A percentile compares a stretch with the other conserved stretches of the same genome.
These are phyloP conservation scores for Galeopsomyia nigrocyanea DNA, from an alignment of 2,888 invertebrate genomes.

Conservation along the genomic window DNA sequence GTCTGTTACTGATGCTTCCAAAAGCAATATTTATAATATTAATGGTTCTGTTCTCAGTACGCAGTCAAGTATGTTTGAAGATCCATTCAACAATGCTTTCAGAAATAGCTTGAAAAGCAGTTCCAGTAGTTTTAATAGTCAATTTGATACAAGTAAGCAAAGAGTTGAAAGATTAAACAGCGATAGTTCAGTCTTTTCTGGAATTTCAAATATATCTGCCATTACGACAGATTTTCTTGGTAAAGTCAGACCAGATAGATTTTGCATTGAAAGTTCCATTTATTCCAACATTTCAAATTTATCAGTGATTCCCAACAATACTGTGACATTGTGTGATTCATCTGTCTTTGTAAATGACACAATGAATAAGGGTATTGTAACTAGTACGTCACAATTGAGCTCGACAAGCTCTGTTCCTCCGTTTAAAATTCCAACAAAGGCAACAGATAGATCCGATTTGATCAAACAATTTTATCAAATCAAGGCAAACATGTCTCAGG, in stretches of 20 bases:
- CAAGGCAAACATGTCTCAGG: slow-evolving; percentile 46
- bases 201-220: slow-evolving; percentile 57
- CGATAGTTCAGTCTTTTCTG: slow-evolving; percentile 53
- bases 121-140: slow-evolving; percentile 33
- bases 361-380: slow-evolving; percentile 57
- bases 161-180: slow-evolving; percentile 34
- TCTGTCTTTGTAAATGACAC: slow-evolving; percentile 50
- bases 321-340: slow-evolving; percentile 16
- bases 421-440: slow-evolving; percentile 25
- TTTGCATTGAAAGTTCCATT: slow-evolving; percentile 43
- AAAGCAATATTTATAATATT: slow-evolving; percentile 18
- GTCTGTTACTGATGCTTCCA: slow-evolving; percentile 36
- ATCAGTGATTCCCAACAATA: slow-evolving; percentile 31
- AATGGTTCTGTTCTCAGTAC: slow-evolving; percentile 12
- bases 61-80: slow-evolving; percentile 46
- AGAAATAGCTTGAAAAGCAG: slow-evolving; percentile 25
- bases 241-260: slow-evolving; percentile 34
- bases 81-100: slow-evolving; percentile 57
- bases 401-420: slow-evolving; percentile 28
- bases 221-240: slow-evolving; percentile 52
- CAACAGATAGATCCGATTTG: slow-evolving; percentile 52
- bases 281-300: slow-evolving; percentile 46
- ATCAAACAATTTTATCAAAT: slow-evolving; percentile 52
- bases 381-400: slow-evolving; percentile 43
- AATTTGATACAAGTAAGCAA: slow-evolving; percentile 30